Conservation (phyloP, 2,797 vertebrate genomes). For the Eurystomus glaucurus region DNA sequence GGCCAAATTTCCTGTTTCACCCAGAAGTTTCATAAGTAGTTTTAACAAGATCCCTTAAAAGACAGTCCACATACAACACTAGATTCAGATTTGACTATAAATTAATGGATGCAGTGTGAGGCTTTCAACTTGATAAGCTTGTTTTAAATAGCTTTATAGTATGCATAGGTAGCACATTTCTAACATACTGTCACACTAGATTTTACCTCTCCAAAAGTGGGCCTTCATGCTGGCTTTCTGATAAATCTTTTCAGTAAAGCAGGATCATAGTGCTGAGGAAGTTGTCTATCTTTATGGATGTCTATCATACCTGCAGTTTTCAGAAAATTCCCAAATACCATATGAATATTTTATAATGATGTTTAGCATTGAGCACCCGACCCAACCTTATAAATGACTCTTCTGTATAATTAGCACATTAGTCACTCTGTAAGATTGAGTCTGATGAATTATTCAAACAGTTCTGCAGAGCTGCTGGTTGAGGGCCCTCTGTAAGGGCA, state of each 20-base stretch:
- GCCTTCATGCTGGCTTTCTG: neutral
- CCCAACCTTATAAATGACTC: constrained; percentile 81
- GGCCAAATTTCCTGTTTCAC: neutral
- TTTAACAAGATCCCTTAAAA: neutral
- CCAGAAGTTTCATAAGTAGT: neutral
- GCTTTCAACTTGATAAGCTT: neutral
- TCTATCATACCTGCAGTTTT: constrained; percentile 54
- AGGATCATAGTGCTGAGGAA: constrained; percentile 1
- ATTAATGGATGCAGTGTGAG: neutral
- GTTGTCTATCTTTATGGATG: constrained; percentile 55
- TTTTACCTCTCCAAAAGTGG: neutral
- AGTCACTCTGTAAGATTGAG: constrained; percentile 82
- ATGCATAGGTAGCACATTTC: neutral
- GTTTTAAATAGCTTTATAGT: neutral
- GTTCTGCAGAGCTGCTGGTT: constrained; percentile 65
- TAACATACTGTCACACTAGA: neutral
- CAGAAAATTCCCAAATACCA: constrained; percentile 71
- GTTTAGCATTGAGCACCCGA: constrained; percentile 76
- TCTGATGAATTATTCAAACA: constrained; percentile 84
- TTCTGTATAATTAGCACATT: constrained; percentile 84
- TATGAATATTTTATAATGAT: constrained; percentile 82
- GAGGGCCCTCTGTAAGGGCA: constrained; percentile 43
- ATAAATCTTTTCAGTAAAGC: neutral
- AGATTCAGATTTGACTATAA: neutral
- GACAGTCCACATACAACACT: neutral